These are phyloP conservation scores for Crotalus helleri DNA, from an alignment of 2,113 vertebrate genomes.

Conservation along the genomic window DNA sequence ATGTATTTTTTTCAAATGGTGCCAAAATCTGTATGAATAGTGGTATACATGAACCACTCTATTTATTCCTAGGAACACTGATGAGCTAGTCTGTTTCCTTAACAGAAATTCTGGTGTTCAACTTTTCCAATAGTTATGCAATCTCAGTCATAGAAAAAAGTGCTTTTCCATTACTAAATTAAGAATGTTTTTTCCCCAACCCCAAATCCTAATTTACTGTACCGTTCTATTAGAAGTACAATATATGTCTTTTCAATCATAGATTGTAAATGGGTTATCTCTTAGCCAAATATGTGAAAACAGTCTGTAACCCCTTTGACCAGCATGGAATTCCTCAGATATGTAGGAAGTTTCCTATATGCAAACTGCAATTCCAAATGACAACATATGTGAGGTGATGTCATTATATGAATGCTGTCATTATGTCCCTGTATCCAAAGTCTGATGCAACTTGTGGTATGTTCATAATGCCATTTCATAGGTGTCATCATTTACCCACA, in stretches of 20 bases:
- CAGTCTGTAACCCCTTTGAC: neutral
- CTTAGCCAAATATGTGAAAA: neutral
- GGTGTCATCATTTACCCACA: neutral
- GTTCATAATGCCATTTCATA: neutral
- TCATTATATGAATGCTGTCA: neutral
- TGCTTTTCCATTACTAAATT: neutral
- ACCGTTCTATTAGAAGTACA: neutral
- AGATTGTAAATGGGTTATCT: neutral
- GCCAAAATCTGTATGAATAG: neutral
- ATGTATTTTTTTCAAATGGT: neutral
- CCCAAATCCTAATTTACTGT: neutral
- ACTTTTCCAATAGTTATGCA: neutral
- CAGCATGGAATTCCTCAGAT: neutral
- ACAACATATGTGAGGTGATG: neutral
- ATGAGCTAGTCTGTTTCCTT: neutral
- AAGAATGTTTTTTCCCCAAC: neutral
- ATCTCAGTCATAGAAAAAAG: neutral
- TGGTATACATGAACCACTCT: neutral
- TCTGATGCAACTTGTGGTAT: neutral
- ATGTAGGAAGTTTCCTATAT: neutral
- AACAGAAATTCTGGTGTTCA: neutral
- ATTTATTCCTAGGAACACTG: too few relatives aligned
- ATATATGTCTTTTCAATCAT: neutral
- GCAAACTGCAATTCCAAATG: neutral
- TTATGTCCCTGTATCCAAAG: neutral